A percentile compares a stretch with the other conserved stretches of the same genome.
Evolutionary conservation across 2,797 vertebrate species (phyloP).

Genomic region (Morelia viridis): DNA sequence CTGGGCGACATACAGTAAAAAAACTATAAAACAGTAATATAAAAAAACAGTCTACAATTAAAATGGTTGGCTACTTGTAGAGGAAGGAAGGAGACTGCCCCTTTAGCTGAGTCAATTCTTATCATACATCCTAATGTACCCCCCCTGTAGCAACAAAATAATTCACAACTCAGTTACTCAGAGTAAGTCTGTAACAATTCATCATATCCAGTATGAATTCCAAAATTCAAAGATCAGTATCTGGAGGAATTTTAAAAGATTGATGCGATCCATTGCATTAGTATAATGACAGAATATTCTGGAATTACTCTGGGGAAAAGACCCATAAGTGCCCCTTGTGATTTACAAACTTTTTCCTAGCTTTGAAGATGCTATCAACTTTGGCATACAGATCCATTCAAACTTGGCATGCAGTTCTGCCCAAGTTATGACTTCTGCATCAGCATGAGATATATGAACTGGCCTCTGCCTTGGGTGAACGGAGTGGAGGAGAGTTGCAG

Average conservation of each 20-base stretch:
- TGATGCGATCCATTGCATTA: neutral
- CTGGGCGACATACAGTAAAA: neutral
- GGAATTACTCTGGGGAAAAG: neutral
- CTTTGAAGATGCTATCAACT: conserved; percentile 33
- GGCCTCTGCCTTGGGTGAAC: conserved; percentile 7
- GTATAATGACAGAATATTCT: neutral
- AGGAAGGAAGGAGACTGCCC: neutral
- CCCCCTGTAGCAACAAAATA: neutral
- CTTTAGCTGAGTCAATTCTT: neutral
- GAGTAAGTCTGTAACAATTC: neutral
- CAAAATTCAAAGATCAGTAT: neutral
- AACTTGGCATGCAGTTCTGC: conserved; percentile 65
- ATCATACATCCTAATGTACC: neutral
- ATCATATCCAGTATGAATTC: neutral
- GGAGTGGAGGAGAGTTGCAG: conserved; percentile 30
- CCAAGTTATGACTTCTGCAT: conserved; percentile 50
- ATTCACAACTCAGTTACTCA: neutral
- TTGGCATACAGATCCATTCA: conserved; percentile 48
- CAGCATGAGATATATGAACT: conserved; percentile 50
- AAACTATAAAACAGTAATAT: neutral
- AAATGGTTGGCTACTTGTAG: neutral
- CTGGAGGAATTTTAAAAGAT: neutral
- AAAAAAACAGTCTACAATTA: neutral
- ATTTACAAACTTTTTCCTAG: conserved; percentile 54
- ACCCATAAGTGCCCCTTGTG: conserved; percentile 29